Evolutionary conservation across 2,113 vertebrate species (phyloP), one percentile per base, ranked within the genome.

Genomic region (Petrocephalus zakoni): DNA sequence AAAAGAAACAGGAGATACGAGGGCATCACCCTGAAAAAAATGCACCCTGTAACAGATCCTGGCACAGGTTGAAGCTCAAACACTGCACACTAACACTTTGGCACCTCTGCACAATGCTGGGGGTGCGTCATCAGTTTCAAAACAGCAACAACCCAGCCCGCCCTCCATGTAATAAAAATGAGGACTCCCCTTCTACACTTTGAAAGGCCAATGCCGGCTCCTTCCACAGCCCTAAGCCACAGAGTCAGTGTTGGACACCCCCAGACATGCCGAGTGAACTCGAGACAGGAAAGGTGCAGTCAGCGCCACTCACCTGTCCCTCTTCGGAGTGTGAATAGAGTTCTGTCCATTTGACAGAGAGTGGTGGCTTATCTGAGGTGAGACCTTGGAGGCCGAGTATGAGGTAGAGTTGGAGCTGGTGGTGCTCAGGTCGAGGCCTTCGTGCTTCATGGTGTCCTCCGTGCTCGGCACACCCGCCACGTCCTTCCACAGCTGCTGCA

Each of bases 401-500:
- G 98, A 99, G 98, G 98, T 99, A 98, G 98, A 96, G 92, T 97
- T 97, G 93, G 97, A 97, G 94, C 97, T 97, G 93, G 95, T 97
- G 96, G 97, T 98, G 95, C 97, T 97, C 95, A 99, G 96, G 96
- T 99, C 98, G 89, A 99, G 97, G 94, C 97, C 97, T 93, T 99
- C 98, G 92, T 99, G 98, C 93, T 99, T 99, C 89, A 97, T 94
- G 93, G 96, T 95, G 92, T 99, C 98, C 93, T 99, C 98, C 0
- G 96, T 94, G 42, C 96, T 96, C 92, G 95, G 98, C 91, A 97
- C 89, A 0, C 97, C 95, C 0, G 97, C 95, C 94, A 99, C 97
- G 29, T 99, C 98, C 95, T 99, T 99, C 97, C 98, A 98, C 90
- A 99, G 95, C 95, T 99, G 98, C 91, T 99, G 98, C 92, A 99